Evolutionary conservation across 2,888 invertebrate genomes (phyloP).

Genomic region (Eudemis profundana): DNA sequence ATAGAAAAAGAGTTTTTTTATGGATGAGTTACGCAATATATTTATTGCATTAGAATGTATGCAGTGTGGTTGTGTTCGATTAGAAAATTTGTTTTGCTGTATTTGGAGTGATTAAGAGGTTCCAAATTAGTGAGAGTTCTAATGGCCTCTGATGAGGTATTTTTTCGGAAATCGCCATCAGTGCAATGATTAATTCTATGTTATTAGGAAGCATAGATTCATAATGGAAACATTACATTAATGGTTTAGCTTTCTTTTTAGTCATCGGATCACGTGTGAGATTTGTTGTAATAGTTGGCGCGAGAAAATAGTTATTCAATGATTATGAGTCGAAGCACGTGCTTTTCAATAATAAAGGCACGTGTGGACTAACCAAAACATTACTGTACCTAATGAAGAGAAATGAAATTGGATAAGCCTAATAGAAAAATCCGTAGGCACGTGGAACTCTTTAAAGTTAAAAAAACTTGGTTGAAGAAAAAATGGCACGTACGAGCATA

Average conservation of each 20-base stretch:
- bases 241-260: constrained; percentile 44
- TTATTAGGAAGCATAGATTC: constrained; percentile 27
- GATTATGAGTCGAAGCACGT: constrained; percentile 50
- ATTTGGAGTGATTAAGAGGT: constrained; percentile 33
- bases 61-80: constrained; percentile 18
- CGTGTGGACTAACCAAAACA: constrained; percentile 46
- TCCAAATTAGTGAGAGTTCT: constrained; percentile 31
- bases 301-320: constrained; percentile 39
- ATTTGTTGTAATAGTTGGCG: constrained; percentile 26
- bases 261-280: constrained; percentile 40
- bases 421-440: neutral
- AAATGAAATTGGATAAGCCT: constrained; percentile 1
- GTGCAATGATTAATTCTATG: constrained; percentile 39
- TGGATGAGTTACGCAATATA: constrained; percentile 64
- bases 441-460: neutral
- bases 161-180: constrained; percentile 43
- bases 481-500: too few species aligned
- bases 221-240: constrained; percentile 24
- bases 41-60: constrained; percentile 57
- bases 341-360: constrained; percentile 53
- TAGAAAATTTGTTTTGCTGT: constrained; percentile 16
- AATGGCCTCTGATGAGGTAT: constrained; percentile 33
- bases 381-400: neutral
- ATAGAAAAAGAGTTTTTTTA: constrained; percentile 65
- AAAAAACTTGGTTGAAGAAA: too few species aligned